Evolutionary conservation across 2,113 vertebrate genomes (phyloP).

Genomic region (Pseudonaja textilis): DNA sequence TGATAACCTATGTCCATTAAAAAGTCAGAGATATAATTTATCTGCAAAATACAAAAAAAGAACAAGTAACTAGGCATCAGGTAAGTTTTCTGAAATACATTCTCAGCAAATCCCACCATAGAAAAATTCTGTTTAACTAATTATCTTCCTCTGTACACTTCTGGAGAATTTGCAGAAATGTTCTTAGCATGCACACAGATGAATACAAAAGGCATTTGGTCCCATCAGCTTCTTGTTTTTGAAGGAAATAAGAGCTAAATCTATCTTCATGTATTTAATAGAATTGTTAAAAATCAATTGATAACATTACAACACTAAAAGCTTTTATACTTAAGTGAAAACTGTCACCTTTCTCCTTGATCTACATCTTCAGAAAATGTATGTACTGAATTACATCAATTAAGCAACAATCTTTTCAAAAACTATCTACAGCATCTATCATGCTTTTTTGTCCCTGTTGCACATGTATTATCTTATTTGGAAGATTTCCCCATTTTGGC

Average conservation of each 20-base stretch:
- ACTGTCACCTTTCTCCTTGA: background rate
- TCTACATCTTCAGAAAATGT: background rate
- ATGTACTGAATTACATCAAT: background rate
- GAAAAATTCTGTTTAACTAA: background rate
- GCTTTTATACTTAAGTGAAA: background rate
- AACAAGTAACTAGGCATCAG: background rate
- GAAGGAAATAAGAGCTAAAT: background rate
- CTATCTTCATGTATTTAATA: background rate
- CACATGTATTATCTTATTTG: background rate
- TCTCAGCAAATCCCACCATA: background rate
- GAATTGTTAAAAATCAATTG: background rate
- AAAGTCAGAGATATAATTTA: background rate
- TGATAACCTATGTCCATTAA: background rate
- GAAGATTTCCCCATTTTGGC: background rate
- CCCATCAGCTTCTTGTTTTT: background rate
- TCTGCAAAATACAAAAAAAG: background rate
- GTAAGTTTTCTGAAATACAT: background rate
- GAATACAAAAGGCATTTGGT: background rate
- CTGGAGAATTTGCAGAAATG: background rate
- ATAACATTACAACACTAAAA: background rate
- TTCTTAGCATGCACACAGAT: background rate
- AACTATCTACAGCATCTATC: background rate
- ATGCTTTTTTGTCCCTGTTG: background rate
- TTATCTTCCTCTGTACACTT: background rate
- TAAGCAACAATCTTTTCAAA: background rate